A percentile compares a stretch with the other conserved stretches of the same genome.
These are phyloP conservation scores for Epistrophe eligans DNA, from an alignment of 2,888 invertebrate species.

Conservation along the genomic window DNA sequence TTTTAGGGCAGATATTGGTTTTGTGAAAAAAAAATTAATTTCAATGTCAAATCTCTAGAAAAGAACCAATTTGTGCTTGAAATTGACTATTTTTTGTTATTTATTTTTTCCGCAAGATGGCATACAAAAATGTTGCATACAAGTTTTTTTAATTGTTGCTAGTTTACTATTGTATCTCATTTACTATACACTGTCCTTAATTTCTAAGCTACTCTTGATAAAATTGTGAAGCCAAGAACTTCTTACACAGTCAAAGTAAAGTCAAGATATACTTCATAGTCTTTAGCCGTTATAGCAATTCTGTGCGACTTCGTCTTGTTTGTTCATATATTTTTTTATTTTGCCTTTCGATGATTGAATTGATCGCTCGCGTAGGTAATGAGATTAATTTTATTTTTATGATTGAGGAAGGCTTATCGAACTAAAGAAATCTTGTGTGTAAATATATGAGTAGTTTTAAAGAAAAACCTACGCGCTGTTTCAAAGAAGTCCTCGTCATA, in stretches of 20 bases:
- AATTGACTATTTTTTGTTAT: too few species aligned
- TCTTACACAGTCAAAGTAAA: too few species aligned
- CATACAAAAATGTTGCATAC: too few species aligned
- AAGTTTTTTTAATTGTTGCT: too few species aligned
- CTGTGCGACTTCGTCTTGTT: not conserved
- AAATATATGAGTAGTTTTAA: not conserved
- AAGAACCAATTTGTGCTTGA: too few species aligned
- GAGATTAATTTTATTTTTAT: constrained; percentile 70
- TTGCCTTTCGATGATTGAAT: constrained; percentile 37
- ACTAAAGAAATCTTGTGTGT: constrained; percentile 37
- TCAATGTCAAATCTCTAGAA: not conserved
- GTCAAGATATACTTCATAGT: not conserved
- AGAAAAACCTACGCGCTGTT: constrained; percentile 43
- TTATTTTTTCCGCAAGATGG: too few species aligned
- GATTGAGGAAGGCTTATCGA: constrained; percentile 64
- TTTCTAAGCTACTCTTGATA: too few species aligned
- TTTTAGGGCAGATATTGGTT: constrained; percentile 3
- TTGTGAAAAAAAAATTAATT: not conserved
- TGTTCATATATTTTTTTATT: constrained; percentile 9
- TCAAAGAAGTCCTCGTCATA: constrained; percentile 36
- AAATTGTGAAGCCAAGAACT: too few species aligned
- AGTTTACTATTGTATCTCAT: too few species aligned
- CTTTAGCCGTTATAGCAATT: not conserved
- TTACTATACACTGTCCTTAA: too few species aligned
- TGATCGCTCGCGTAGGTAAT: constrained; percentile 70